These are phyloP conservation scores for Thymelicus acteon DNA, from an alignment of 2,888 invertebrate species.

Conservation along the genomic window DNA sequence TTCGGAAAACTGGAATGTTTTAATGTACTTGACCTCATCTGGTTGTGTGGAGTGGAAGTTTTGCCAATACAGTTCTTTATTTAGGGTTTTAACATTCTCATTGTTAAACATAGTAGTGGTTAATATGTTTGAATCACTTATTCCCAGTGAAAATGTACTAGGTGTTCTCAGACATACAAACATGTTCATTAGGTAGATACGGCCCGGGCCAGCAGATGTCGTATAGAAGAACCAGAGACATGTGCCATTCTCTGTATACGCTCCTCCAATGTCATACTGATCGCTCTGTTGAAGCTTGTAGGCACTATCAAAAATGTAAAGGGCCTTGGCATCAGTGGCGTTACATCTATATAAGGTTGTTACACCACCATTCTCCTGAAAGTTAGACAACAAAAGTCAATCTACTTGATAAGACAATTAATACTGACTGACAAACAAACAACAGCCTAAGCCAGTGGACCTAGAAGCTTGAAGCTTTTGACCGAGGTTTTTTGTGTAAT, in stretches of 20 bases:
- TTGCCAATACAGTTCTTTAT: constrained; percentile 49
- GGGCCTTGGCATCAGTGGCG: constrained; percentile 54
- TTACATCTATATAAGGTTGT: constrained; percentile 58
- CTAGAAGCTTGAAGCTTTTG: too few species aligned
- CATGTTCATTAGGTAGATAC: constrained; percentile 62
- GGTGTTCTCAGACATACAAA: constrained; percentile 64
- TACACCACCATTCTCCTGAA: constrained; percentile 53
- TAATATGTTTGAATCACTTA: constrained; percentile 50
- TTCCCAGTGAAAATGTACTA: constrained; percentile 57
- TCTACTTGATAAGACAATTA: too few species aligned
- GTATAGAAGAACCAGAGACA: constrained; percentile 72
- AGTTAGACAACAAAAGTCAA: constrained; percentile 33
- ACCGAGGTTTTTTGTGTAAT: too few species aligned
- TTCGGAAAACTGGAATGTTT: constrained; percentile 59
- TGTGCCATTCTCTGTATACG: constrained; percentile 54
- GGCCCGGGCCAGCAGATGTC: constrained; percentile 58
- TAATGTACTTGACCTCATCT: constrained; percentile 61
- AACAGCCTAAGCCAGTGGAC: too few species aligned
- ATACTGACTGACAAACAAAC: too few species aligned
- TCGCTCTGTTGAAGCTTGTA: constrained; percentile 53
- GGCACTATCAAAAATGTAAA: constrained; percentile 59
- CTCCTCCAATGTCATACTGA: constrained; percentile 70
- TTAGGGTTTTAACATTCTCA: constrained; percentile 33
- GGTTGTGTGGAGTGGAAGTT: constrained; percentile 54
- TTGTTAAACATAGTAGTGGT: constrained; percentile 35